phyloP scores from a whole-genome alignment of 2,113 vertebrate genomes.

The Hyperopisus bebe region DNA sequence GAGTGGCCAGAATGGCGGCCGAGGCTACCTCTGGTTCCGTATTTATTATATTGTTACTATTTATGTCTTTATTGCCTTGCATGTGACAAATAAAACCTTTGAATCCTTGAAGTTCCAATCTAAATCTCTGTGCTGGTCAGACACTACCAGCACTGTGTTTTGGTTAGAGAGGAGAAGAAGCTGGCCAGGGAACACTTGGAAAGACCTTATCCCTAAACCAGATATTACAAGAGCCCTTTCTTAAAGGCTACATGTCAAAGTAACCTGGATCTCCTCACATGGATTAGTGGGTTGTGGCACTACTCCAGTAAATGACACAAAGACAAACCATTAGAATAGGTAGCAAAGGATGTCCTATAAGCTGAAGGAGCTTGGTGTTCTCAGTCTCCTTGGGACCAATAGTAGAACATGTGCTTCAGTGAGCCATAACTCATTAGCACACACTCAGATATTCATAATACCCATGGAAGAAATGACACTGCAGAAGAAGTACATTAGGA shows the following conservation, averaged over 20 bases:
- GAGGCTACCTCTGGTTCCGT: background rate
- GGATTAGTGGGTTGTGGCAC: background rate
- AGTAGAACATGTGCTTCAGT: background rate
- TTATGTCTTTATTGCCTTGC: background rate
- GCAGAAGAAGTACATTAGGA: background rate
- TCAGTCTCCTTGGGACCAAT: background rate
- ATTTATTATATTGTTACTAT: background rate
- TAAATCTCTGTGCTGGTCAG: background rate
- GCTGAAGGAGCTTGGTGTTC: background rate
- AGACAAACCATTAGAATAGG: background rate
- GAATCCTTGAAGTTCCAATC: background rate
- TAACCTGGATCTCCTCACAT: background rate
- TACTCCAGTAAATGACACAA: background rate
- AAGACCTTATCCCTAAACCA: background rate
- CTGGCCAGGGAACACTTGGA: background rate
- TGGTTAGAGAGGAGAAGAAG: background rate
- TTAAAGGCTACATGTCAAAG: background rate
- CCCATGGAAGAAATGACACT: background rate
- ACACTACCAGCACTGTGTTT: background rate
- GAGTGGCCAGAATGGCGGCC: background rate
- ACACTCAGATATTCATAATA: background rate
- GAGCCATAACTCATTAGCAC: background rate
- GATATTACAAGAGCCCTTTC: background rate
- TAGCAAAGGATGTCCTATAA: background rate
- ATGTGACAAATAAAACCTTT: background rate